A percentile compares a stretch with the other conserved stretches of the same genome.
Evolutionary conservation across 2,888 invertebrate genomes (phyloP).

Genomic region (Cynaeus angustus): DNA sequence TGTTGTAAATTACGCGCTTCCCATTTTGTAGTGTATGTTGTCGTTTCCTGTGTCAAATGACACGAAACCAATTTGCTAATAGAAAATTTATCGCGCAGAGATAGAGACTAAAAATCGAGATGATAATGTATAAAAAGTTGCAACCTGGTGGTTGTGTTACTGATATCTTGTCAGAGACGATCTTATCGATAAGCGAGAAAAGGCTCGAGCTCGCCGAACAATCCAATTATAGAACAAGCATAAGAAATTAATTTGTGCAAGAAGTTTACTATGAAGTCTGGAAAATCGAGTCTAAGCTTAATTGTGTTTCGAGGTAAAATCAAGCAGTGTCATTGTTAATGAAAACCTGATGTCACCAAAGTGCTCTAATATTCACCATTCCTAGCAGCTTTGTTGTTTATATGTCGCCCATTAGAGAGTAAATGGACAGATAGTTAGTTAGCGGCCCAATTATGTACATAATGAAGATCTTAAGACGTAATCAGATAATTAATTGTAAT

Average conservation of each 20-base stretch:
- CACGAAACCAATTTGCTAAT: slow-evolving; percentile 37
- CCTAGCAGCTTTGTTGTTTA: slow-evolving; percentile 14
- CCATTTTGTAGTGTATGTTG: slow-evolving; percentile 8
- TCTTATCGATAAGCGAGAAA: neutral
- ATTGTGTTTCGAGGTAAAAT: slow-evolving; percentile 26
- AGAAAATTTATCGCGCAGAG: slow-evolving; percentile 38
- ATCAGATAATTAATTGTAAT: neutral
- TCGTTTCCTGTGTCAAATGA: slow-evolving; percentile 28
- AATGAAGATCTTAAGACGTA: neutral
- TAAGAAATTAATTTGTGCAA: slow-evolving; percentile 25
- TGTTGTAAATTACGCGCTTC: slow-evolving; percentile 47
- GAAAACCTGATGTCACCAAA: slow-evolving; percentile 19
- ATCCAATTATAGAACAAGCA: slow-evolving; percentile 24
- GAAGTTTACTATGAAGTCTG: slow-evolving; percentile 11
- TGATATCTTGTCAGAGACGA: slow-evolving; percentile 5
- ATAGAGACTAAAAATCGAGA: slow-evolving; percentile 26
- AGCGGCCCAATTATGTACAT: neutral
- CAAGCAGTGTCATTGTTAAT: slow-evolving; percentile 19
- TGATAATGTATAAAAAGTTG: slow-evolving; percentile 10
- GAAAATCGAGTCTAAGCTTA: slow-evolving; percentile 23
- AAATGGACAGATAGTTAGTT: neutral
- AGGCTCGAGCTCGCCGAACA: slow-evolving; percentile 14
- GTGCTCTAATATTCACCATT: slow-evolving; percentile 25
- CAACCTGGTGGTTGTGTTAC: slow-evolving; percentile 10
- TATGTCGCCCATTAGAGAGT: slow-evolving; percentile 6